Conservation (phyloP, 2,888 invertebrate species). For the Drosophila dives region DNA sequence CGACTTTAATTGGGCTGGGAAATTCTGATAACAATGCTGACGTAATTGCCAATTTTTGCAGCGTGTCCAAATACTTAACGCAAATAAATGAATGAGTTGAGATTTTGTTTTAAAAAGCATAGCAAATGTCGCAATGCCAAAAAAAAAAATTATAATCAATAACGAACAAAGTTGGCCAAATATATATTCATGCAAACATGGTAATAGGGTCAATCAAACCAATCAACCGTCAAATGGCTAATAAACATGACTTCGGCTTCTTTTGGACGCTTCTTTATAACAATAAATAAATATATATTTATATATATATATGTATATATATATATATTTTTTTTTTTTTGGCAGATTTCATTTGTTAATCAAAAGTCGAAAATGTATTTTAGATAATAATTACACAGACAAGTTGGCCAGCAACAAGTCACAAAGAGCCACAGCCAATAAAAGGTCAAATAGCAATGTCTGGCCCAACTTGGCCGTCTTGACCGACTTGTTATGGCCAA, state of each 20-base stretch:
- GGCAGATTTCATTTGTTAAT: conserved; percentile 72
- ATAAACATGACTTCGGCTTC: conserved; percentile 51
- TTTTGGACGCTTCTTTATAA: conserved; percentile 32
- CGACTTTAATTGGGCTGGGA: conserved; percentile 35
- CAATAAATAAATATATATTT: conserved; percentile 1
- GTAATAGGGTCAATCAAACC: conserved; percentile 73
- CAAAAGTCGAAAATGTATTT: conserved; percentile 64
- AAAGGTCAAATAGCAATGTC: conserved; percentile 77
- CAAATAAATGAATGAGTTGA: conserved; percentile 1
- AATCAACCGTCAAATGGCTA: conserved; percentile 39
- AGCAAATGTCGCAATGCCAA: conserved; percentile 71
- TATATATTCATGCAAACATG: conserved; percentile 51
- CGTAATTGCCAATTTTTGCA: conserved; percentile 1
- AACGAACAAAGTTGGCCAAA: conserved; percentile 34
- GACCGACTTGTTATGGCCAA: conserved; percentile 81
- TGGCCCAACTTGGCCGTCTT: conserved; percentile 60
- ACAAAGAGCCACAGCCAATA: conserved; percentile 42
- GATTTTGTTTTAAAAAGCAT: conserved; percentile 14
- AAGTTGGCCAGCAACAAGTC: conserved; percentile 44
- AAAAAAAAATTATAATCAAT: conserved; percentile 67
- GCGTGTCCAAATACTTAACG: conserved; percentile 13
- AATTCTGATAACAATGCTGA: conserved; percentile 36
- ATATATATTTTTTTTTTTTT: conserved; percentile 21
- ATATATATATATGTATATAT: background rate
- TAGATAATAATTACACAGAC: conserved; percentile 76